phyloP scores from a whole-genome alignment of 2,797 vertebrate species.

The Clarias fuscus region DNA sequence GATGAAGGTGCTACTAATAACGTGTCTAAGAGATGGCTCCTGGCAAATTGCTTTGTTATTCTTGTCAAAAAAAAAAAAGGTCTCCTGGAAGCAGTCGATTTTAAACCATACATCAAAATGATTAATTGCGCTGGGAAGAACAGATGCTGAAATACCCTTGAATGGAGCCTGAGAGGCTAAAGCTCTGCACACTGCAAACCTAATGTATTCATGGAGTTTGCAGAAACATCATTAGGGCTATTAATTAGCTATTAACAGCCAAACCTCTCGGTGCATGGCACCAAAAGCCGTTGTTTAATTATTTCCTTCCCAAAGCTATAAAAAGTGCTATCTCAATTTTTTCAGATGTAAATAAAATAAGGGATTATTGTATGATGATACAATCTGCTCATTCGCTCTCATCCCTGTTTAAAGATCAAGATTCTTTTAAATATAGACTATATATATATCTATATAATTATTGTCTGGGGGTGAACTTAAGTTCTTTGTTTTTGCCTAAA shows the following conservation, averaged over 20 bases:
- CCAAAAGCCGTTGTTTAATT: slow-evolving; percentile 39
- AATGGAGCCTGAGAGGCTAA: slow-evolving; percentile 80
- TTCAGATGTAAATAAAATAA: slow-evolving; percentile 48
- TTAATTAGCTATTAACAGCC: slow-evolving; percentile 77
- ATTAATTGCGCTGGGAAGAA: slow-evolving; percentile 98
- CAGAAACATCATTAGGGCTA: slow-evolving; percentile 86
- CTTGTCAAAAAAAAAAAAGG: slow-evolving; percentile 86
- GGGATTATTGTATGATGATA: slow-evolving; percentile 35
- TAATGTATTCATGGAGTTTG: slow-evolving; percentile 89
- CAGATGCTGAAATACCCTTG: slow-evolving; percentile 94
- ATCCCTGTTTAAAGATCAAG: neutral
- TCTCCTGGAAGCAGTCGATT: slow-evolving; percentile 93
- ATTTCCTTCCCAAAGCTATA: slow-evolving; percentile 39
- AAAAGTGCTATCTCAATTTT: slow-evolving; percentile 28
- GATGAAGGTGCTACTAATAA: slow-evolving; percentile 86
- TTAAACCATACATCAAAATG: slow-evolving; percentile 98
- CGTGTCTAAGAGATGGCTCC: slow-evolving; percentile 90
- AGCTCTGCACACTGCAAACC: slow-evolving; percentile 79
- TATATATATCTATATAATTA: neutral
- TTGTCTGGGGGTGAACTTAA: neutral
- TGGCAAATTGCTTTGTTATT: slow-evolving; percentile 99
- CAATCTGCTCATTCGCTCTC: slow-evolving; percentile 8
- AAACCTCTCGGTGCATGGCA: slow-evolving; percentile 51
- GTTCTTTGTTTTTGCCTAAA: neutral
- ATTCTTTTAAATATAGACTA: neutral